These are phyloP conservation scores for Anniella stebbinsi DNA, from an alignment of 2,797 vertebrate species.

Conservation along the genomic window DNA sequence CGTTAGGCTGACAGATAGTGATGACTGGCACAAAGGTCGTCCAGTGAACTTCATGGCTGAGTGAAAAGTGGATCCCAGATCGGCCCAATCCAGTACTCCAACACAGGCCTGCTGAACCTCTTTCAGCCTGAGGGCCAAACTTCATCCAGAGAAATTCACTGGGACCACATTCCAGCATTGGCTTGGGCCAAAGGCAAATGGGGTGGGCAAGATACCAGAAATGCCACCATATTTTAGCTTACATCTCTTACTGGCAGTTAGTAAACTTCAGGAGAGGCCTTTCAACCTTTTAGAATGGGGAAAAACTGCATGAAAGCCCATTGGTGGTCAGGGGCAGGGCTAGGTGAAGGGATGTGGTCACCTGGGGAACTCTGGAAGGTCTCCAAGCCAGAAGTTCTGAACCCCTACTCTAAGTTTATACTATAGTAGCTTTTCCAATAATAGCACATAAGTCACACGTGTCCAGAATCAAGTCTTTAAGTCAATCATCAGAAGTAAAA, in stretches of 20 bases:
- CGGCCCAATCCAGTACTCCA: not conserved
- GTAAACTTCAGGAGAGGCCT: not conserved
- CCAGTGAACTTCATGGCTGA: not conserved
- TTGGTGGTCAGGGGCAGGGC: no score
- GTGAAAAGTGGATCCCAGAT: not conserved
- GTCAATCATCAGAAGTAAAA: not conserved
- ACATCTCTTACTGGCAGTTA: not conserved
- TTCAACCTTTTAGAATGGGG: not conserved
- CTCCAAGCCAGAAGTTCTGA: no score
- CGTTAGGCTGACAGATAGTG: not conserved
- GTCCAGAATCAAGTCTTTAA: not conserved
- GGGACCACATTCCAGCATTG: no score
- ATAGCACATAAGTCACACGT: not conserved
- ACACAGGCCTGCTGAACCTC: not conserved
- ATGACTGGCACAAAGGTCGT: not conserved
- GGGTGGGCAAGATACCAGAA: no score
- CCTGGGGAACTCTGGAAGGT: no score
- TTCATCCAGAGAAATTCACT: no score
- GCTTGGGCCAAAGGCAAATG: no score
- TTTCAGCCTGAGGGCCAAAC: no score
- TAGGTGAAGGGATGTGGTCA: no score
- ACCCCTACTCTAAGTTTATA: not conserved
- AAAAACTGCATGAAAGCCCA: no score
- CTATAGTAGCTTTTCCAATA: not conserved
- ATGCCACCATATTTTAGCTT: no score